Evolutionary conservation across 2,113 vertebrate genomes (phyloP).

Genomic region (Acanthisitta chloris): DNA sequence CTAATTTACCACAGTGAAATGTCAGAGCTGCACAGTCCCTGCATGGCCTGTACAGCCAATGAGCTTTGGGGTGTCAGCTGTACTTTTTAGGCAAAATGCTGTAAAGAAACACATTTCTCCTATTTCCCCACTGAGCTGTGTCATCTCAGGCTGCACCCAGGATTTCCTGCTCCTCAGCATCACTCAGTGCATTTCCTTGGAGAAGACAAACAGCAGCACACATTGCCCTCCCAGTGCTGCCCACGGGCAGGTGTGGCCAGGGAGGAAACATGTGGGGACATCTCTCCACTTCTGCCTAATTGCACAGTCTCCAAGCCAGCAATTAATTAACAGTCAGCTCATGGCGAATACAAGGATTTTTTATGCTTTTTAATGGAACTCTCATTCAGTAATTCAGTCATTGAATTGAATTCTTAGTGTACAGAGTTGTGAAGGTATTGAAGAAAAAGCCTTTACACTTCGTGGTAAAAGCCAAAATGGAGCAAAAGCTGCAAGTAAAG

Average conservation of each 20-base stretch:
- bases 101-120: not conserved
- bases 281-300: not conserved
- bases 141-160: not conserved
- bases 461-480: not conserved
- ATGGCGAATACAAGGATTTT: not conserved
- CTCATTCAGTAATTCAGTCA: too few relatives aligned
- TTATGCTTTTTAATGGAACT: not conserved
- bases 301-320: not conserved
- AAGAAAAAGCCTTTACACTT: not conserved
- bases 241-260: not conserved
- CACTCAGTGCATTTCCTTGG: not conserved
- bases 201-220: not conserved
- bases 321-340: not conserved
- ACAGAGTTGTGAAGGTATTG: not conserved
- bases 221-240: not conserved
- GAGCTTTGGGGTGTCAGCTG: not conserved
- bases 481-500: not conserved
- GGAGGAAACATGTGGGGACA: not conserved
- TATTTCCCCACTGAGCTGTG: not conserved
- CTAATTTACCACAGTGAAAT: too few relatives aligned
- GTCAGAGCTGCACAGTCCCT: not conserved
- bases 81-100: not conserved
- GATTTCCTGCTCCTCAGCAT: not conserved
- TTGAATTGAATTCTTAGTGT: not conserved
- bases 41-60: fast-evolving